A percentile compares a stretch with the other conserved stretches of the same genome.
Evolutionary conservation across 2,797 vertebrate genomes (phyloP).

Genomic region (Periophthalmus magnuspinnatus): DNA sequence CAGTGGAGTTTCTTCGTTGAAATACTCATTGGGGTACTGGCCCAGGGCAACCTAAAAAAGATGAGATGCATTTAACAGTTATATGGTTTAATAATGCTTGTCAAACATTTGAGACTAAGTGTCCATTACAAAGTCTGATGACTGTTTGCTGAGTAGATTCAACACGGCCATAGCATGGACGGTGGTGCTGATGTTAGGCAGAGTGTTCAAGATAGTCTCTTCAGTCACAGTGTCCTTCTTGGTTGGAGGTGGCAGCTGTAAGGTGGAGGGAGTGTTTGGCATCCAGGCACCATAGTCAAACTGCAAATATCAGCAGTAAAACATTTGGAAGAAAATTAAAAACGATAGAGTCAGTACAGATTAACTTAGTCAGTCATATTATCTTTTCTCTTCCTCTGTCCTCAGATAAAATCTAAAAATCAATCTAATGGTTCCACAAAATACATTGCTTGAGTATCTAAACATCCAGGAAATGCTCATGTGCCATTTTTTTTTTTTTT

Average conservation of each 20-base stretch:
- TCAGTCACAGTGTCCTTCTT: constrained; percentile 12
- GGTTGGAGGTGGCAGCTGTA: constrained; percentile 43
- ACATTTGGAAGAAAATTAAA: no score
- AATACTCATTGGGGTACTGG: not conserved
- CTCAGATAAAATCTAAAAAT: no score
- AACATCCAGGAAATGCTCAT: no score
- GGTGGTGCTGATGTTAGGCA: constrained; percentile 45
- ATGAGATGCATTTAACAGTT: not conserved
- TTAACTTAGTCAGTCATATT: not conserved
- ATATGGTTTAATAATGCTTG: no score
- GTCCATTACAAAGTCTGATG: constrained; percentile 8
- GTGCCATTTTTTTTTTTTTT: no score
- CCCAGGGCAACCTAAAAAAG: not conserved
- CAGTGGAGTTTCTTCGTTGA: not conserved
- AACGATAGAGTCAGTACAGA: not conserved
- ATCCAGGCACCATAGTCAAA: constrained; percentile 61
- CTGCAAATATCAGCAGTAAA: constrained; percentile 28
- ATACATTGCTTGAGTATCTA: no score
- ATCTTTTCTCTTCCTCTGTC: no score
- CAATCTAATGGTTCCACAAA: no score
- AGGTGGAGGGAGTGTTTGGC: constrained; percentile 53
- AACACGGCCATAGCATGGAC: constrained; percentile 28
- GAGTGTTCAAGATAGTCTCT: constrained; percentile 39
- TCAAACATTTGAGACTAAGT: not conserved
- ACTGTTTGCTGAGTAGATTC: constrained; percentile 16